These are phyloP conservation scores for Pithys albifrons DNA, from an alignment of 2,113 vertebrate species.

Conservation along the genomic window DNA sequence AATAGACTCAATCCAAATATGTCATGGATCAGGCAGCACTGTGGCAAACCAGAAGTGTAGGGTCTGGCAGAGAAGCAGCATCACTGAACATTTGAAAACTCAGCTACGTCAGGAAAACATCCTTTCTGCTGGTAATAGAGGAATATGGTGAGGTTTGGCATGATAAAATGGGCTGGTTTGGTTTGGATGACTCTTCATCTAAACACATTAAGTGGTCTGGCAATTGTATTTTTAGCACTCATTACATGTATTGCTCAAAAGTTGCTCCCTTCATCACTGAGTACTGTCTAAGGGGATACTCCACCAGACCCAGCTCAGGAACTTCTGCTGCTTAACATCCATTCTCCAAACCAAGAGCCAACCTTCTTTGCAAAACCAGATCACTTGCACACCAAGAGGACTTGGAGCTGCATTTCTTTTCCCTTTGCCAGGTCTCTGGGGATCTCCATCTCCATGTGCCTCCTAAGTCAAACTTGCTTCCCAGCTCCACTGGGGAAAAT, in stretches of 20 bases:
- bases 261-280: not conserved
- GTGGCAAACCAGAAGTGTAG: not conserved
- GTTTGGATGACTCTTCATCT: not conserved
- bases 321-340: not conserved
- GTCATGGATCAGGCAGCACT: accelerated
- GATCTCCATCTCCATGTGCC: not conserved
- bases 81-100: not conserved
- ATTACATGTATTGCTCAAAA: not conserved
- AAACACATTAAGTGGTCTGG: not conserved
- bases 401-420: not conserved
- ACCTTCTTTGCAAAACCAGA: not conserved
- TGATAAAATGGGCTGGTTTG: not conserved
- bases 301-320: not conserved
- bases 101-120: not conserved
- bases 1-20: not conserved
- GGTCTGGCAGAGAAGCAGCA: not conserved
- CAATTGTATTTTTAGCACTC: not conserved
- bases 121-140: not conserved
- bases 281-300: not conserved
- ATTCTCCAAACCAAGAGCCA: not conserved
- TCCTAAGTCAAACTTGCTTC: not conserved
- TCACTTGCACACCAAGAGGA: not conserved
- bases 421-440: not conserved
- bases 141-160: not conserved
- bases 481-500: not conserved